These are phyloP conservation scores for Rhopilema esculentum DNA, from an alignment of 30 jellyfish, hydroid and myxozoan genomes.

Conservation along the genomic window DNA sequence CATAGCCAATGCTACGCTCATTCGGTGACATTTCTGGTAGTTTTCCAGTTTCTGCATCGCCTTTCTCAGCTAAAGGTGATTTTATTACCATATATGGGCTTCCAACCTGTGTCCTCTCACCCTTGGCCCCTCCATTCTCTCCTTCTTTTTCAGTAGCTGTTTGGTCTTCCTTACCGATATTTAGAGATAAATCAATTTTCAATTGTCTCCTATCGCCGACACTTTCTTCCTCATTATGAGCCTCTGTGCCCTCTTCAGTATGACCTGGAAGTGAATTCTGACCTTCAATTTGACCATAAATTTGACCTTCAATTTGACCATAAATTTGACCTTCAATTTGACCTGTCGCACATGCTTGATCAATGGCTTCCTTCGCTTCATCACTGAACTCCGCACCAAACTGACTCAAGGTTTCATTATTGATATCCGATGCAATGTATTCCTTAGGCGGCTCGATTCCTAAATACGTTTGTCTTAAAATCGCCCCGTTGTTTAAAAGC, in stretches of 20 bases:
- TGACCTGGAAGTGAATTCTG: neutral
- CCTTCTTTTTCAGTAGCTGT: neutral
- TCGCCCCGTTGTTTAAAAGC: constrained; percentile 74
- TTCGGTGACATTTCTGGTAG: neutral
- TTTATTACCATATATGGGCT: constrained; percentile 68
- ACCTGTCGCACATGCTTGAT: neutral
- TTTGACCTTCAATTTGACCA: neutral
- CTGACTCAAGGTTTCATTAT: constrained; percentile 1
- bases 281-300: neutral
- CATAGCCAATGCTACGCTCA: neutral
- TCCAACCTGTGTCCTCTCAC: constrained; percentile 6
- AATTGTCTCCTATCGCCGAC: neutral
- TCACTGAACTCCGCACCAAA: constrained; percentile 8
- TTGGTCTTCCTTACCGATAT: neutral
- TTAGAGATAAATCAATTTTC: neutral
- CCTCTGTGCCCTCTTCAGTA: neutral
- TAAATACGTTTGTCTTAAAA: constrained; percentile 79
- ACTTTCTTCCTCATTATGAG: neutral
- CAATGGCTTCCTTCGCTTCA: neutral
- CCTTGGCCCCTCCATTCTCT: neutral
- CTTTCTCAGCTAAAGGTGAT: constrained; percentile 27
- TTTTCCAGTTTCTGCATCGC: neutral
- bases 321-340: neutral
- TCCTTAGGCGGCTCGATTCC: constrained; percentile 80
- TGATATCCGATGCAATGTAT: constrained; percentile 34